Base-by-base conservation (phyloP, 1,140 invertebrate genomes). In the Drosophila ficusphila region DNA sequence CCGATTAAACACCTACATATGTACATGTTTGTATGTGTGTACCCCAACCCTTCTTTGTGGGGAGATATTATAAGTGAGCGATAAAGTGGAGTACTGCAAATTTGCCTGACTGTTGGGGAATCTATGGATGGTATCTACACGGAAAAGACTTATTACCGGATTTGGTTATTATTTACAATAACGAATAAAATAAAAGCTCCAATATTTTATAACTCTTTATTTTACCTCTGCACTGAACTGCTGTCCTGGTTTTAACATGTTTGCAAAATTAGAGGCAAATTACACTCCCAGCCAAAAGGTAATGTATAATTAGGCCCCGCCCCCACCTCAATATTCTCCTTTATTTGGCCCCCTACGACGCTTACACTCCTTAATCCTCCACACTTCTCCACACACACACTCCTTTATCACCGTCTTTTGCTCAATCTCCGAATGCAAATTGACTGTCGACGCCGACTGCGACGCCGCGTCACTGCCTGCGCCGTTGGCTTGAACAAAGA, bases 401-500 rank as follows among this genome's bases (percentile, higher is more conserved):
- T 29, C 44, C 44, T 49, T 51, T 19, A 53, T 52, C 47, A 16
- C 27, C 58, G 25, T 44, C 57, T 64, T 56, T 47, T 14, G 60
- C 16, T 38, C 18, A 72, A 65, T 46, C 46, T 61, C 39, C 27
- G 34, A 61, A 56, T 73, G 44, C 44, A 38, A 70, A 69, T 69
- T 25, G 31, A 31, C 64, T 29, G 46, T n/a, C 14, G 29, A 74
- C 47, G 76, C 56, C 75, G 65, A 64, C 71, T 42, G 27, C 53
- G 38, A 36, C 31, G 62, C 27, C n/a, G 18, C 16, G 36, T 34
- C 73, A 49, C 62, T 58, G 76, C 54, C 54, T 62, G 75, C 51
- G 75, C 36, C 57, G 31, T 25, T 39, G 42, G 46, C 29, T 76
- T 36, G 67, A 82, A 82, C 78, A 81, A 81, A 75, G 76, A 64